These are phyloP conservation scores for Zaprionus camerounensis DNA, from an alignment of 1,140 invertebrate genomes.

Conservation along the genomic window DNA sequence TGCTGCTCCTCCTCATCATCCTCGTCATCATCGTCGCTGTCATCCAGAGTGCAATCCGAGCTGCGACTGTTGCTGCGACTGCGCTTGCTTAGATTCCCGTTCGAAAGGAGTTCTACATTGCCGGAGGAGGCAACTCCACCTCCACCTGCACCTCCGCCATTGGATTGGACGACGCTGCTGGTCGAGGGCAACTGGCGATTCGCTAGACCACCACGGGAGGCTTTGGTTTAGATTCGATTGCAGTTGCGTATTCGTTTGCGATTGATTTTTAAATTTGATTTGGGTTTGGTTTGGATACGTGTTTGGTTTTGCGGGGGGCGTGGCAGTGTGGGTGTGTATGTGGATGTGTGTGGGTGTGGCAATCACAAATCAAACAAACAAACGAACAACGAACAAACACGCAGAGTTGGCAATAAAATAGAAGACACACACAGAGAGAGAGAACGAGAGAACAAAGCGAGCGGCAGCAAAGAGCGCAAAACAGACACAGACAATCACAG, in stretches of 20 bases:
- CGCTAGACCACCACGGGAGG: constrained; percentile 87
- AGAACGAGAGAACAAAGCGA: constrained; percentile 44
- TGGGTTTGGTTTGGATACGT: constrained; percentile 17
- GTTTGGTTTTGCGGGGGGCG: constrained; percentile 61
- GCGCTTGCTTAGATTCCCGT: constrained; percentile 51
- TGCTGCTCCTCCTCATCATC: constrained; percentile 50
- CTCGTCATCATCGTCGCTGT: constrained; percentile 57
- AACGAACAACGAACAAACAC: constrained; percentile 60
- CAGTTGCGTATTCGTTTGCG: constrained; percentile 46
- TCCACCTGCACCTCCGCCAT: constrained; percentile 21
- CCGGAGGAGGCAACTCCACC: constrained; percentile 34
- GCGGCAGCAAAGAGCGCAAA: constrained; percentile 33
- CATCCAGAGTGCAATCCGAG: constrained; percentile 79
- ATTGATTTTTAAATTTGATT: constrained; percentile 34
- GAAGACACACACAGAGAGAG: constrained; percentile 56
- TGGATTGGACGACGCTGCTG: constrained; percentile 53
- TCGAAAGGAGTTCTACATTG: constrained; percentile 35
- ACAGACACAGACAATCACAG: constrained; percentile 28
- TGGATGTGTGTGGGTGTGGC: constrained; percentile 54
- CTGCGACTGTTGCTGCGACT: constrained; percentile 77
- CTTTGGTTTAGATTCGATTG: constrained; percentile 83
- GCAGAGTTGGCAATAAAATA: constrained; percentile 56
- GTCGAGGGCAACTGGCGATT: constrained; percentile 85
- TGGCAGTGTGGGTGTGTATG: constrained; percentile 46
- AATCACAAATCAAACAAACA: constrained; percentile 69